These are phyloP conservation scores for Nomia melanderi DNA, from an alignment of 1,140 invertebrate species.

Conservation along the genomic window DNA sequence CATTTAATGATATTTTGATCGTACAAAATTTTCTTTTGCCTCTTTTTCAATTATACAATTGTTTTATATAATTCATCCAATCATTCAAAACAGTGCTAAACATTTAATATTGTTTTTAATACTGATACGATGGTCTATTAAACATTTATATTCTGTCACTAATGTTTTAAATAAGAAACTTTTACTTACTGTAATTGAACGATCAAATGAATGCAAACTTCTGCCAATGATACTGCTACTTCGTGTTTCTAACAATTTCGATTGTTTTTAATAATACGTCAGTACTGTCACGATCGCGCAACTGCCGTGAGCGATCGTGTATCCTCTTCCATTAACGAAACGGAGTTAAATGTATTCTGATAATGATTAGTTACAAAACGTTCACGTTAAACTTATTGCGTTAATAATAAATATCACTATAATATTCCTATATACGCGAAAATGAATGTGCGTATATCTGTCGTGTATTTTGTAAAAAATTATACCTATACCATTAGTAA, in stretches of 20 bases:
- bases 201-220: neutral
- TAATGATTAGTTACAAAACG: neutral
- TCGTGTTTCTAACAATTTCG: neutral
- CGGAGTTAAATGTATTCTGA: neutral
- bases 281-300: neutral
- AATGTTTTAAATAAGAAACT: constrained; percentile 15
- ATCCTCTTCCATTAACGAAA: neutral
- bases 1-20: constrained; percentile 1
- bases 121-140: neutral
- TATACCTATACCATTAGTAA: constrained; percentile 23
- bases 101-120: neutral
- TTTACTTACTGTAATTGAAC: neutral
- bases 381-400: neutral
- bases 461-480: constrained; percentile 32
- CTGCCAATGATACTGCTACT: neutral
- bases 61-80: neutral
- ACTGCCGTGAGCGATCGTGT: neutral
- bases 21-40: neutral
- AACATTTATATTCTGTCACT: neutral
- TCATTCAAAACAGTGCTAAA: neutral
- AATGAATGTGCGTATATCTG: constrained; percentile 10
- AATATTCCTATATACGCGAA: neutral
- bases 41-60: neutral
- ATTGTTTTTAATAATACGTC: neutral
- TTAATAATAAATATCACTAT: constrained; percentile 35